Percentiles rank a stretch among this genome's conserved stretches.
phyloP scores from a whole-genome alignment of 2,797 vertebrate genomes.

The Diplodus puntazzo region DNA sequence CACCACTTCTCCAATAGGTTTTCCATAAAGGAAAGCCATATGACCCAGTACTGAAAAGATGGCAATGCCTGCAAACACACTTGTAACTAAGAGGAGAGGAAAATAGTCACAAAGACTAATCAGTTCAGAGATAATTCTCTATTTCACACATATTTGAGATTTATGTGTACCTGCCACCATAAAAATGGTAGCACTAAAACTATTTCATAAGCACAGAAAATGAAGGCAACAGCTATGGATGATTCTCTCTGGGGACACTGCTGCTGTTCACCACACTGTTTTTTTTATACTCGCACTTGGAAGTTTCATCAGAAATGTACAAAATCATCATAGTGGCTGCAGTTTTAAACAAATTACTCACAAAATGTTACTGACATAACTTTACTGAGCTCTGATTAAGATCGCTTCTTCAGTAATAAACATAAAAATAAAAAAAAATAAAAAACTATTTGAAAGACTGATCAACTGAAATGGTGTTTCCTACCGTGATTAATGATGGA shows the following conservation, averaged over 20 bases:
- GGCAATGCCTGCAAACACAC: slow-evolving; percentile 91
- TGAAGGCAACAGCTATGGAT: not conserved
- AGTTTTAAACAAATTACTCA: not conserved
- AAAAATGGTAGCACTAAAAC: not conserved
- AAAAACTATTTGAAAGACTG: not conserved
- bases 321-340: not conserved
- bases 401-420: not conserved
- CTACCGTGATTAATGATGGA: slow-evolving; percentile 52
- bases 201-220: not conserved
- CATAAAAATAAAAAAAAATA: not conserved
- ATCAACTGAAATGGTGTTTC: not conserved
- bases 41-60: slow-evolving; percentile 95
- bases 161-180: not conserved
- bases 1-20: slow-evolving; percentile 88
- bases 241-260: not conserved
- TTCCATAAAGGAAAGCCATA: slow-evolving; percentile 88
- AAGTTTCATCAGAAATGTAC: not conserved
- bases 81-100: slow-evolving; percentile 76
- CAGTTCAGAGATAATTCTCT: not conserved
- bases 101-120: not conserved
- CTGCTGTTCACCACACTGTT: not conserved
- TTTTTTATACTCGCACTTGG: not conserved
- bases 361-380: too few relatives aligned
- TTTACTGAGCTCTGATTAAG: not conserved
- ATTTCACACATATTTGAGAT: not conserved